Percentiles rank a stretch among this genome's conserved stretches.
Evolutionary conservation across 2,888 invertebrate genomes (phyloP).

Genomic region (Acleris emargana): DNA sequence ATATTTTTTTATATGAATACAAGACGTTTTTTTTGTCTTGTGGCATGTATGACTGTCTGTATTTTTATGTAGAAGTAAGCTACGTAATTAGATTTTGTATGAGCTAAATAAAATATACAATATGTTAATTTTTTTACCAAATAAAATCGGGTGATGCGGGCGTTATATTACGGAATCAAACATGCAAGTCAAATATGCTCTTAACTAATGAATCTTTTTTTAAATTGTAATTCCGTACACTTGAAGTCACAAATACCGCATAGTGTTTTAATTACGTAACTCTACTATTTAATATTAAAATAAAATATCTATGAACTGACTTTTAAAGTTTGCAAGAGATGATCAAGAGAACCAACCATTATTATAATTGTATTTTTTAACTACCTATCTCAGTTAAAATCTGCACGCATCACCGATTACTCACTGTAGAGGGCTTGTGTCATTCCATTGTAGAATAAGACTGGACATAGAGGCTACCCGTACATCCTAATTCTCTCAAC

Average conservation of each 20-base stretch:
- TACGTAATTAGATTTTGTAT: conserved; percentile 79
- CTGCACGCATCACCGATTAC: conserved; percentile 6
- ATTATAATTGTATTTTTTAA: background rate
- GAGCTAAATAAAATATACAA: conserved; percentile 75
- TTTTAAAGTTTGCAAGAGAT: too few relatives aligned
- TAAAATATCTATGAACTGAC: too few relatives aligned
- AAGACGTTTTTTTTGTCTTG: conserved; percentile 46
- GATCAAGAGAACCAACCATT: too few relatives aligned
- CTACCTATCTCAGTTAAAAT: background rate
- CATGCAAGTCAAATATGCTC: too few relatives aligned
- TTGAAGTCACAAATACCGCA: too few relatives aligned
- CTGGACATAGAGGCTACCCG: conserved; percentile 26
- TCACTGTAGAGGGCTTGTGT: conserved; percentile 24
- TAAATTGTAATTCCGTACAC: too few relatives aligned
- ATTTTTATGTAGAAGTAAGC: conserved; percentile 61
- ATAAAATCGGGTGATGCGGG: conserved; percentile 27
- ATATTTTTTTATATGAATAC: conserved; percentile 40
- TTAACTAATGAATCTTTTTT: too few relatives aligned
- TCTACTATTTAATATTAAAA: too few relatives aligned
- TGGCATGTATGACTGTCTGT: conserved; percentile 66
- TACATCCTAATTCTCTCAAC: background rate
- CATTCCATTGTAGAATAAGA: conserved; percentile 23
- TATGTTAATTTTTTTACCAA: conserved; percentile 55
- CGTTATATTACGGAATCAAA: background rate
- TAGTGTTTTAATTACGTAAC: too few relatives aligned